Evolutionary conservation across 2,888 invertebrate species (phyloP), one percentile per base, ranked within the genome.

Genomic region (Pteria penguin): DNA sequence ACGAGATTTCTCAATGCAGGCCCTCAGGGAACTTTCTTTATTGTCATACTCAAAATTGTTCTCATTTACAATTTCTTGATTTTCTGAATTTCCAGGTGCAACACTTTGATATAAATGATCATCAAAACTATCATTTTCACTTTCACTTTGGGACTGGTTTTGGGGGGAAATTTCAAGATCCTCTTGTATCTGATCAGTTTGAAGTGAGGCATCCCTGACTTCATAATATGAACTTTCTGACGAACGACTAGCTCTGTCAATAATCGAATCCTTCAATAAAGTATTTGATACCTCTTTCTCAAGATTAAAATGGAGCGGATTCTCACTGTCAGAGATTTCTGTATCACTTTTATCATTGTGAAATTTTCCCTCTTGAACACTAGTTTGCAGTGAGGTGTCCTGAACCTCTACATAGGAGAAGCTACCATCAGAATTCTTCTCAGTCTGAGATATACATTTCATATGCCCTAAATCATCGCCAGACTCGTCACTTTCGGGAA

Each of bases 341-440:
- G 8, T 45, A 45, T 45, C 45, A 45, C 18, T 45, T 45, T 45
- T 45, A 18, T 45, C 45, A 8, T 8, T 14, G 18, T 18, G 8
- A 45, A 45, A 8, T 14, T 45, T 45, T 68, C n/a, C 4, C 22
- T 68, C 55, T 4, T 31, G 2, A n/a, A n/a, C 31, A 61, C 66
- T 69, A 18, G 70, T 69, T 55, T 78, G 78, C 24, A 72, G 33
- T 11, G 78, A 75, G 8, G 33, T 52, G 69, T 78, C 75, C 55
- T 65, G 55, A 32, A 78, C 72, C 29, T 78, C 75, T 24, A 78
- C 57, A 54, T 27, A 69, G 0, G 78, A 78, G 5, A 31, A 68
- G 52, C 32, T 22, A 1, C 31, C 18, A 36, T 63, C 18, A 18
- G 22, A 27, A 29, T 5, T 4, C 5, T 18, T 8, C 22, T 1